Conservation (phyloP, 2,888 invertebrate species). For the Acanthococcus lagerstroemiae region DNA sequence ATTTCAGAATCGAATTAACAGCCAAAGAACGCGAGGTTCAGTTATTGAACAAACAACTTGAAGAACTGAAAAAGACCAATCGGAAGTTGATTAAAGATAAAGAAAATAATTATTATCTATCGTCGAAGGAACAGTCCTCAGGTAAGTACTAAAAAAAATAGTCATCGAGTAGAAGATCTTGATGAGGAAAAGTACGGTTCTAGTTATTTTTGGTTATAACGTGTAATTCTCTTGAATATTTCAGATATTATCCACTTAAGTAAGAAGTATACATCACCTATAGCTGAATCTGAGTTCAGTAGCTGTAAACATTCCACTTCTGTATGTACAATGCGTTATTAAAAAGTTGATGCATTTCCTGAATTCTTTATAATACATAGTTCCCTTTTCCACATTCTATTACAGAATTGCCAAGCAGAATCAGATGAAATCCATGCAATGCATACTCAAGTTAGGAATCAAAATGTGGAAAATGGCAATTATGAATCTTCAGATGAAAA, state of each 20-base stretch:
- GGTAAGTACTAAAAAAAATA: background rate
- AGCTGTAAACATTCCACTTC: too few relatives aligned
- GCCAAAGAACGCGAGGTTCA: conserved; percentile 21
- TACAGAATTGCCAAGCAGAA: too few relatives aligned
- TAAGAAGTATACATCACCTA: too few relatives aligned
- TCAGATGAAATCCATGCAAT: too few relatives aligned
- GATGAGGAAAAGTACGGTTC: background rate
- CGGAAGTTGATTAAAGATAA: conserved; percentile 13
- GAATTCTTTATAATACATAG: too few relatives aligned
- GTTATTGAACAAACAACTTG: conserved; percentile 7
- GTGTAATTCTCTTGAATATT: background rate
- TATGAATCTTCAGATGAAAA: too few relatives aligned
- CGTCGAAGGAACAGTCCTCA: conserved; percentile 19
- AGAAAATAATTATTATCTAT: conserved; percentile 9
- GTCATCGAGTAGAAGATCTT: background rate
- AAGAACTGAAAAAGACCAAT: conserved; percentile 18
- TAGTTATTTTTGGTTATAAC: background rate
- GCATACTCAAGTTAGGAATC: too few relatives aligned
- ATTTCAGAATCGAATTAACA: conserved; percentile 13
- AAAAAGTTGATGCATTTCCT: too few relatives aligned
- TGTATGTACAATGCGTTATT: background rate
- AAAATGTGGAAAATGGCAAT: too few relatives aligned
- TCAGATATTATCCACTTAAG: conserved; percentile 19
- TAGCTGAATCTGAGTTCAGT: too few relatives aligned
- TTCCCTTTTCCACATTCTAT: too few relatives aligned